Conservation (phyloP, 2,888 invertebrate genomes). For the Sericinus montela region DNA sequence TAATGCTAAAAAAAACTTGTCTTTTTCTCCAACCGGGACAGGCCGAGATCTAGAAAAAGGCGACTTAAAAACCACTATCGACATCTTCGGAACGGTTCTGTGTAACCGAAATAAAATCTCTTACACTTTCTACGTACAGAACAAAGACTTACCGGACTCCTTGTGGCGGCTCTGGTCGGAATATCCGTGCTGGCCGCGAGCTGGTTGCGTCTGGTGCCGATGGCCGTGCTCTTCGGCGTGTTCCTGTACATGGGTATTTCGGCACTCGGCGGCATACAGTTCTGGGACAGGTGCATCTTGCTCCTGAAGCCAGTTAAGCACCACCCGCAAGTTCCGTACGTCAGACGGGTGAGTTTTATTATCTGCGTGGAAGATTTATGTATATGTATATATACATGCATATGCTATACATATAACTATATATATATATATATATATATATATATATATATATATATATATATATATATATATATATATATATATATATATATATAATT, state of each 20-base stretch:
- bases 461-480: too few species aligned
- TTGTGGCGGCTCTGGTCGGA: conserved; percentile 89
- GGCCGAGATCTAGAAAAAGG: too few species aligned
- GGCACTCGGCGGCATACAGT: conserved; percentile 95
- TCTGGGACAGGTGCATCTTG: conserved; percentile 93
- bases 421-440: too few species aligned
- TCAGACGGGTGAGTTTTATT: conserved; percentile 84
- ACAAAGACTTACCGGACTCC: conserved; percentile 90
- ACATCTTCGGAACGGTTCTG: neutral
- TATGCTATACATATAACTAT: too few species aligned
- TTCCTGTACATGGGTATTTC: conserved; percentile 98
- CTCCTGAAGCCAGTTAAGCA: conserved; percentile 97
- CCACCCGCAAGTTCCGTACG: conserved; percentile 94
- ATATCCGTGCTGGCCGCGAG: conserved; percentile 91
- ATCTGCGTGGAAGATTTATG: too few species aligned
- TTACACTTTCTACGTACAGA: conserved; percentile 69
- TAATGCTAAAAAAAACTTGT: too few species aligned
- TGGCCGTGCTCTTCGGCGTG: conserved; percentile 98
- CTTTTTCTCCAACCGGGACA: too few species aligned
- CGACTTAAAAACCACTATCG: too few species aligned
- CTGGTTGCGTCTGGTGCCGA: conserved; percentile 90
- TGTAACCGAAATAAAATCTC: too few species aligned
- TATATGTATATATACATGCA: too few species aligned
- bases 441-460: too few species aligned
- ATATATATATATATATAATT: too few species aligned